Percentiles rank a stretch among this genome's conserved stretches.
phyloP scores from a whole-genome alignment of 1,140 invertebrate species.

The Orchesella cincta region DNA sequence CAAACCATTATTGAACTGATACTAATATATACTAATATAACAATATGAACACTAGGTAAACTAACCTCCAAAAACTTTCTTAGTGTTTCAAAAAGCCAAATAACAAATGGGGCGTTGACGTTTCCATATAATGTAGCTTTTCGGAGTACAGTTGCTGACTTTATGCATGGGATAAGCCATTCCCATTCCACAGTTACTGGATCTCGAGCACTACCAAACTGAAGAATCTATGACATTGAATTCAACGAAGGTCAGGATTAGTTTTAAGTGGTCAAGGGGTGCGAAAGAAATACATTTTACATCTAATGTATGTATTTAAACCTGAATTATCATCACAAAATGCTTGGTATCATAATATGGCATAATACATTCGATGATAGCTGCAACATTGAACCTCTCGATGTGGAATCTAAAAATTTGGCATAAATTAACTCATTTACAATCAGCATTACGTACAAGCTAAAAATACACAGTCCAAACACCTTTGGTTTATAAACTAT shows the following conservation, averaged over 20 bases:
- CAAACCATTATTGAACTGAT: too few species aligned
- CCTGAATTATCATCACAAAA: constrained; percentile 79
- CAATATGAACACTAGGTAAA: too few species aligned
- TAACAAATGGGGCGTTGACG: constrained; percentile 37
- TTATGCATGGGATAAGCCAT: constrained; percentile 42
- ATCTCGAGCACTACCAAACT: neutral
- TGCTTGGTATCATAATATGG: constrained; percentile 89
- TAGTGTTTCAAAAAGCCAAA: constrained; percentile 45
- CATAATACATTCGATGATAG: constrained; percentile 75
- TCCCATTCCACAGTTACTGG: constrained; percentile 30
- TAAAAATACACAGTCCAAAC: neutral
- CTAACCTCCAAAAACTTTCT: constrained; percentile 36
- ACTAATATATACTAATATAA: neutral
- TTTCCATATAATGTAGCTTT: constrained; percentile 38
- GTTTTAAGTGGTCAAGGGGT: too few species aligned
- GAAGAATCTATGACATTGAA: neutral
- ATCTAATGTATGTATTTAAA: too few species aligned
- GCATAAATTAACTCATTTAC: constrained; percentile 36
- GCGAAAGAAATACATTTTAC: neutral
- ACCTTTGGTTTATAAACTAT: constrained; percentile 30
- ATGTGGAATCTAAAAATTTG: constrained; percentile 81
- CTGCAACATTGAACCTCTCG: constrained; percentile 81
- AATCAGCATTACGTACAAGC: neutral
- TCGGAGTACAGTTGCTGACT: constrained; percentile 35
- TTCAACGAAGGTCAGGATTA: neutral